These are phyloP conservation scores for Sorex maritimensis DNA, from an alignment of 2,797 vertebrate genomes.

Conservation along the genomic window DNA sequence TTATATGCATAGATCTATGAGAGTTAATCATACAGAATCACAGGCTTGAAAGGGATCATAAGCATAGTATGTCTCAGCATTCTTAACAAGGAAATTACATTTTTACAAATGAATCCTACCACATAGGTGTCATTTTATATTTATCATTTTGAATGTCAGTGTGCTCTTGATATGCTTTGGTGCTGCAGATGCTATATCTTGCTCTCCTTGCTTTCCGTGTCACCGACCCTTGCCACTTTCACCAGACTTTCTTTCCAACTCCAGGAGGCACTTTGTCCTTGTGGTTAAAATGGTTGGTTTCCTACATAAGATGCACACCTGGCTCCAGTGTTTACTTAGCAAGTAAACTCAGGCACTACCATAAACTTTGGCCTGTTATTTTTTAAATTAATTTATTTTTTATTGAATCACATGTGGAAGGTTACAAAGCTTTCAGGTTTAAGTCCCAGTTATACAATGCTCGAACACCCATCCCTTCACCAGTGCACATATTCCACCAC, in stretches of 20 bases:
- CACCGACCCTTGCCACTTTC: neutral
- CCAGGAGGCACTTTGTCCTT: neutral
- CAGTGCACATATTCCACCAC: no score
- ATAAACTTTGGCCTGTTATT: neutral
- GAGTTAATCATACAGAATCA: constrained; percentile 61
- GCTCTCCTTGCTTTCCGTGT: neutral
- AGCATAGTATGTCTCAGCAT: neutral
- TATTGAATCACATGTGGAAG: no score
- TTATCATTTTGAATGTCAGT: neutral
- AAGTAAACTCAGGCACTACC: neutral
- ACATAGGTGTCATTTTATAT: neutral
- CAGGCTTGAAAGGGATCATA: neutral
- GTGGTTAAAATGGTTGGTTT: neutral
- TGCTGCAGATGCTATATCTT: neutral
- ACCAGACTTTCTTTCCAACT: neutral
- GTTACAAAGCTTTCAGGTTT: no score
- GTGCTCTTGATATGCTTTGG: neutral
- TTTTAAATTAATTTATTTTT: neutral
- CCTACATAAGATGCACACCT: neutral
- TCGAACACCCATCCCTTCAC: no score
- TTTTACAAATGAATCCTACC: neutral
- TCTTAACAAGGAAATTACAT: constrained; percentile 33
- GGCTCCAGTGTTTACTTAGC: neutral
- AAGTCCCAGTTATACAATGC: no score
- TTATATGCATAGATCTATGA: neutral